Evolutionary conservation across 1,140 invertebrate genomes (phyloP), one percentile per base, ranked within the genome.

Genomic region (Helicoverpa armigera): DNA sequence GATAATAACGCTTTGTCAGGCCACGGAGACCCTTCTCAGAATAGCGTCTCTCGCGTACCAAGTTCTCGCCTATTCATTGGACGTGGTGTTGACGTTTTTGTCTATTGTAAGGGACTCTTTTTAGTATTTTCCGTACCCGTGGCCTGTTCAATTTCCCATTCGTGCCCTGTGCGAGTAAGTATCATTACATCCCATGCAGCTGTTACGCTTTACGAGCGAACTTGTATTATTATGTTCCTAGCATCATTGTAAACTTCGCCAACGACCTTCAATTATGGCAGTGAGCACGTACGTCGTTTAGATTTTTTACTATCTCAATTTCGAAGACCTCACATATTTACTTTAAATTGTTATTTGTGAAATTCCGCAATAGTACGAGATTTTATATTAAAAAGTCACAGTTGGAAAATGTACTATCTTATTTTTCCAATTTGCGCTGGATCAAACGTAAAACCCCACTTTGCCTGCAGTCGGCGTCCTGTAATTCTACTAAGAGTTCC

Each of bases 131-230:
- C 82, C 83, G 86, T 82, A 83, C 81, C 83, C 82, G 74, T 74
- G 76, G 80, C 82, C 83, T 77, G 86, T 90, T 89, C 86, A 89
- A 89, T 89, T 87, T 87, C 86, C 82, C 87, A 87, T 87, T 88
- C 80, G 58, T 85, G 67, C 78, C 88, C 83, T 82, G 86, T 90
- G 83, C 77, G 78, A 88, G 82, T 82, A 87, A 87, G 84, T 87
- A 91, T 90, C 87, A 88, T 92, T 89, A 91, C 86, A 87, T 87
- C 79, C 86, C 88, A 87, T 90, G 86, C 90, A 93, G 91, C 92
- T 91, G 93, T 93, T 93, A 92, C 93, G 85, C 72, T 93, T 93
- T 90, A 91, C 87, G 87, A 81, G 76, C 83, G 63, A 93, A 93
- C 90, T 93, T 92, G 87, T 89, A 91, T 93, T 89, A 92, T 93